Conservation (phyloP, 2,888 invertebrate species). For the Pogonocherus hispidulus region DNA sequence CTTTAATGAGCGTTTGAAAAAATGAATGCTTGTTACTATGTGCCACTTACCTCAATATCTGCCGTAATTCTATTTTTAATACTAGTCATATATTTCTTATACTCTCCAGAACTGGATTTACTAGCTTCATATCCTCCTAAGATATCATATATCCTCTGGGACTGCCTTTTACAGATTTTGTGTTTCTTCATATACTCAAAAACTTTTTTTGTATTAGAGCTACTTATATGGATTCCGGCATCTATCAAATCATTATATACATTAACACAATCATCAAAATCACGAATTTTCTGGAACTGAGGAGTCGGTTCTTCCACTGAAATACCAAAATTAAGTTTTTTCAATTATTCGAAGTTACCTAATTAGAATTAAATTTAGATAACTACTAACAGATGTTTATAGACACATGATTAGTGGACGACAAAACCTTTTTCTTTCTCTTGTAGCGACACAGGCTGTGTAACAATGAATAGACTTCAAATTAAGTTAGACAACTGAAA, state of each 20-base stretch:
- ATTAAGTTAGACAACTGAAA: too few relatives aligned
- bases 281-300: constrained; percentile 89
- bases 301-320: constrained; percentile 95
- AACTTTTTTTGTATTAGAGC: constrained; percentile 44
- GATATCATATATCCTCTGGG: constrained; percentile 56
- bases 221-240: constrained; percentile 35
- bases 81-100: constrained; percentile 44
- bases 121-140: constrained; percentile 51
- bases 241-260: constrained; percentile 48
- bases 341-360: too few relatives aligned
- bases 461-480: too few relatives aligned
- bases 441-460: too few relatives aligned
- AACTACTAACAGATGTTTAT: too few relatives aligned
- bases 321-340: constrained; percentile 46
- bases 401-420: too few relatives aligned
- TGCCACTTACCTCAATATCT: constrained; percentile 46
- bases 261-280: constrained; percentile 66
- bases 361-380: too few relatives aligned
- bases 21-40: too few relatives aligned
- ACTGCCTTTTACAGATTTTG: constrained; percentile 57
- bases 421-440: too few relatives aligned
- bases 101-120: constrained; percentile 40
- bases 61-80: constrained; percentile 51
- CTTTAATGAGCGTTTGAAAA: too few relatives aligned
- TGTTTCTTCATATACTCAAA: constrained; percentile 47